A percentile compares a stretch with the other conserved stretches of the same genome.
Evolutionary conservation across 2,113 vertebrate species (phyloP).

Genomic region (Rhipidura dahli): DNA sequence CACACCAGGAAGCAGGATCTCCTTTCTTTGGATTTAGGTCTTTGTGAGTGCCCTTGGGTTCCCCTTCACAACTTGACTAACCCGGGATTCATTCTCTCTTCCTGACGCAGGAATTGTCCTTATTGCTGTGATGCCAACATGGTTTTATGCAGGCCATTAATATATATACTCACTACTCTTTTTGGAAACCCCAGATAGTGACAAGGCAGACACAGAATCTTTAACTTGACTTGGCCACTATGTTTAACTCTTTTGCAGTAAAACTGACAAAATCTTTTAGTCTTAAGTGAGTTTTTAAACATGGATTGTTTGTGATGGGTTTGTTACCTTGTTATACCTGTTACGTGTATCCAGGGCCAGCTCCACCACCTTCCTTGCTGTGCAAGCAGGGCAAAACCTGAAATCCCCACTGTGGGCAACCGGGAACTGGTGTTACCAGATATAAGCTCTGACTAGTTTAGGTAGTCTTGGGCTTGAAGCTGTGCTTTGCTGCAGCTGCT

Average conservation of each 20-base stretch:
- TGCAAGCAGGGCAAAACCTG: background rate
- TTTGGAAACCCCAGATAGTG: background rate
- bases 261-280: background rate
- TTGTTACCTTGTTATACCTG: background rate
- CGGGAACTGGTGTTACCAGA: background rate
- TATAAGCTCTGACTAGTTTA: background rate
- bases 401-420: background rate
- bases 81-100: background rate
- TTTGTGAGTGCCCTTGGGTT: background rate
- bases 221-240: background rate
- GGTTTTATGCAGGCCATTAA: background rate
- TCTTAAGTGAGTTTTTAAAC: background rate
- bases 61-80: background rate
- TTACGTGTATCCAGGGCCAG: background rate
- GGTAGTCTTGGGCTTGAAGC: background rate
- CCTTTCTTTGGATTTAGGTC: background rate
- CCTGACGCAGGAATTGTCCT: background rate
- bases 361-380: background rate
- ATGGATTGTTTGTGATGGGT: background rate
- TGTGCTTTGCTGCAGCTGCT: background rate
- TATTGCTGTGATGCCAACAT: background rate
- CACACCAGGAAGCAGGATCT: background rate
- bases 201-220: background rate
- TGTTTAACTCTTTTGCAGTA: background rate
- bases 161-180: background rate